Evolutionary conservation across 1,140 invertebrate genomes (phyloP), one percentile per base, ranked within the genome.

Genomic region (Colletes latitarsis): DNA sequence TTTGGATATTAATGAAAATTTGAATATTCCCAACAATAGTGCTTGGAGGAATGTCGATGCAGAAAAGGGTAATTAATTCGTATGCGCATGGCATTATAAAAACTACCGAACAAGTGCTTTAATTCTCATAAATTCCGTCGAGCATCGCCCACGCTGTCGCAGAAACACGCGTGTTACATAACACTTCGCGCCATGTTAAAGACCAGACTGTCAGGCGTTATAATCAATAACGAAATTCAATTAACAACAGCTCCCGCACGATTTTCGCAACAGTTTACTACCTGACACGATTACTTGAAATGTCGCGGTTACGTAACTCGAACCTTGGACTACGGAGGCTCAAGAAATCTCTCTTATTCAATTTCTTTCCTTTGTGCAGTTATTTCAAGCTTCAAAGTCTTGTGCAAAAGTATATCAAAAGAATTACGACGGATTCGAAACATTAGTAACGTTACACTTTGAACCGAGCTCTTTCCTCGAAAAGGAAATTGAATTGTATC

Each of bases 131-230:
- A 69, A 39, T 49, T 53, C 58, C 39, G 19, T 30, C 12, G 8
- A 17, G 43, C 12, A 12, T 43, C 57, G 43, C 6, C 46, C 43
- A 57, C 19, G 41, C 14, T 60, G 39, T 39, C 52, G 70, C 43
- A 67, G 49, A 41, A 17, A 43, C n/a, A 30, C 78, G 75, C 78
- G 78, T 75, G 78, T 80, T 80, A 80, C 78, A 39, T 80, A 80
- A 80, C 63, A n/a, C n/a, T 67, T 67, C 53, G 71, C 63, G 72
- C 72, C 71, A 80, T 80, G 78, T 80, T 80, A 80, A 80, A 75
- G 77, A 80, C 71, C 77, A 30, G 69, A 21, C 67, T 19, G n/a
- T 30, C 39, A 41, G 19, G 49, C 68, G 77, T 66, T 55, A 57
- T 12, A 74, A 80, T 80, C 78, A 72, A 80, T 80, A 75, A 75